These are phyloP conservation scores for Catharus ustulatus DNA, from an alignment of 2,797 vertebrate genomes.

Conservation along the genomic window DNA sequence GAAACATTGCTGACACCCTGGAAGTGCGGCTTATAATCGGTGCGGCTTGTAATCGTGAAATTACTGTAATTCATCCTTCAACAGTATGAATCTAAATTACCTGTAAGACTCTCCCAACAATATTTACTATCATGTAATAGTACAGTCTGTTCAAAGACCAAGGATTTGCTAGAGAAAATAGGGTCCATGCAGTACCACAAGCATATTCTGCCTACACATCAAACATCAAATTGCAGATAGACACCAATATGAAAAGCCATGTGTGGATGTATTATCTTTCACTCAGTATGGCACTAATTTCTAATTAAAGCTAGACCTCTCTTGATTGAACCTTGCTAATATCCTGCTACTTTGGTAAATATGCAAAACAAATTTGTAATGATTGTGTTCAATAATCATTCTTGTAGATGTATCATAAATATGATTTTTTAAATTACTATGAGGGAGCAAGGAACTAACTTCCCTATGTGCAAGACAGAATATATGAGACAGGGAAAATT, in stretches of 20 bases:
- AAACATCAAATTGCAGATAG: neutral
- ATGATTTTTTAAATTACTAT: neutral
- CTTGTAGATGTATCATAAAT: neutral
- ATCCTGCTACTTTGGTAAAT: neutral
- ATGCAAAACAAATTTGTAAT: neutral
- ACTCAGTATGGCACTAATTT: neutral
- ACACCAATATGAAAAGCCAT: neutral
- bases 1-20: no score
- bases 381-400: neutral
- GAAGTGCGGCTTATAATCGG: no score
- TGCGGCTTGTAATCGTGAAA: no score
- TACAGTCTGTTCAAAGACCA: neutral
- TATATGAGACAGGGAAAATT: neutral
- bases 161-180: neutral
- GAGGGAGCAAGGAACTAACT: neutral
- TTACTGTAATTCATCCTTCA: neutral
- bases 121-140: neutral
- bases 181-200: neutral
- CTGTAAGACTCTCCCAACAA: neutral
- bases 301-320: neutral
- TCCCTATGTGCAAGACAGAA: neutral
- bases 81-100: neutral
- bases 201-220: neutral
- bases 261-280: neutral
- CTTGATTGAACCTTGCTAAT: neutral